Base-by-base conservation (phyloP, 1,140 invertebrate species). In the Radopholus similis region DNA sequence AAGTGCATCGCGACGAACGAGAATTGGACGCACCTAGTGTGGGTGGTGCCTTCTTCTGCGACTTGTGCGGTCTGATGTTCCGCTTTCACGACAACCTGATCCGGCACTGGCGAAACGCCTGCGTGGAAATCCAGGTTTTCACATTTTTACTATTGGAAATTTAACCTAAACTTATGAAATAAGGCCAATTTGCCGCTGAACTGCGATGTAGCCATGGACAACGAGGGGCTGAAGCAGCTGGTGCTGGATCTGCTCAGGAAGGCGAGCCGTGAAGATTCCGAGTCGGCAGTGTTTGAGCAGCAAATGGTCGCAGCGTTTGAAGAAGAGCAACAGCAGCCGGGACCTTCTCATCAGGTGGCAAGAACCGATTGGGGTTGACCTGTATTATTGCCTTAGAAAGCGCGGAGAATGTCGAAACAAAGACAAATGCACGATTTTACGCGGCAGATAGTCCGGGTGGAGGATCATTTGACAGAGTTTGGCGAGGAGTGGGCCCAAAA, bases 101-200 rank as follows among this genome's bases (percentile, higher is more conserved):
- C 37, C 79, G 77, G 54, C 76, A 78, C 62, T 78, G 76, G 76
- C 49, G 77, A 8, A 69, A 74, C 0, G 70, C 56, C 38, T 78
- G 76, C 57, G 60, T 64, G n/a, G 68, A 77, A 55, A 80, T 78
- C 32, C 77, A 78, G 35, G 71, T 74, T 13, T 9, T 34, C 13
- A 66, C n/a, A 6, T 68, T 42, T 18, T 2, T 68, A 21, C 13
- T 0, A 57, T 5, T 21, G 32, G 32, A 21, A 28, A 21, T 8
- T 26, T 1, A 57, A 4, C 3, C 18, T 18, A 35, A 26, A 60
- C 34, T 26, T 49, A n/a, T 32, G 9, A 62, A 37, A 71, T 8
- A 21, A 77, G 55, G 77, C 76, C 21, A 79, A 80, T 67, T 57
- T 80, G 42, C 77, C 77, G 13, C 49, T 69, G 1, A 28, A 75